Evolutionary conservation across 2,113 vertebrate genomes (phyloP).

Genomic region (Oncorhynchus nerka): DNA sequence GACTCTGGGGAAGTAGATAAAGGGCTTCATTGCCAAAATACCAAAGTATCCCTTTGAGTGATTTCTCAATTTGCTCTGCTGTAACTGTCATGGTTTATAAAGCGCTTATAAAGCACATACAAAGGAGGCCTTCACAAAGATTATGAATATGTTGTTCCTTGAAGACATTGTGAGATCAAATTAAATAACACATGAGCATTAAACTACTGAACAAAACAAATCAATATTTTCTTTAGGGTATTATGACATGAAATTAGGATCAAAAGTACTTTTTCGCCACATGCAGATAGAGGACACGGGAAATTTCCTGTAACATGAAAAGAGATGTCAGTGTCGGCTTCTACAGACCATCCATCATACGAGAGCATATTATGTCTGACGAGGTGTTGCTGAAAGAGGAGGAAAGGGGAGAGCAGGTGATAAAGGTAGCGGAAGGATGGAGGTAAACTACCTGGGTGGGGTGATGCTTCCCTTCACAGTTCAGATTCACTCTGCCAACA

Average conservation of each 20-base stretch:
- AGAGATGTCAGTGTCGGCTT: background rate
- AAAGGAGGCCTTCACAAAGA: no score
- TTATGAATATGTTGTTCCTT: no score
- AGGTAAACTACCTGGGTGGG: slow-evolving; percentile 36
- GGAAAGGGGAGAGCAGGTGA: slow-evolving; percentile 36
- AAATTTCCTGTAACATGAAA: background rate
- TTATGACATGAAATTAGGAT: background rate
- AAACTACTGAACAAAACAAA: background rate
- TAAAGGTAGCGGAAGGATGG: slow-evolving; percentile 27
- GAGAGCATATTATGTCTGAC: slow-evolving; percentile 23
- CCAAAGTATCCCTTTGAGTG: no score
- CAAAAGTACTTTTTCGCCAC: background rate
- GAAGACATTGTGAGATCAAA: no score
- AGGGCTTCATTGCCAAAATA: no score
- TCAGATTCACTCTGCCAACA: slow-evolving; percentile 11
- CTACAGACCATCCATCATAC: background rate
- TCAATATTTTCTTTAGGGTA: background rate
- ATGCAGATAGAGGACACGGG: background rate
- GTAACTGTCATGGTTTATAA: background rate
- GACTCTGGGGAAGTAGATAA: no score
- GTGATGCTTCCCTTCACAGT: slow-evolving; percentile 19
- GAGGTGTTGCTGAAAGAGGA: slow-evolving; percentile 51
- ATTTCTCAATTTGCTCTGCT: no score
- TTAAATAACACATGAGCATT: no score
- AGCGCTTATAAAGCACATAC: background rate